Base-by-base conservation (phyloP, 2,797 vertebrate species). In the Labroides dimidiatus region DNA sequence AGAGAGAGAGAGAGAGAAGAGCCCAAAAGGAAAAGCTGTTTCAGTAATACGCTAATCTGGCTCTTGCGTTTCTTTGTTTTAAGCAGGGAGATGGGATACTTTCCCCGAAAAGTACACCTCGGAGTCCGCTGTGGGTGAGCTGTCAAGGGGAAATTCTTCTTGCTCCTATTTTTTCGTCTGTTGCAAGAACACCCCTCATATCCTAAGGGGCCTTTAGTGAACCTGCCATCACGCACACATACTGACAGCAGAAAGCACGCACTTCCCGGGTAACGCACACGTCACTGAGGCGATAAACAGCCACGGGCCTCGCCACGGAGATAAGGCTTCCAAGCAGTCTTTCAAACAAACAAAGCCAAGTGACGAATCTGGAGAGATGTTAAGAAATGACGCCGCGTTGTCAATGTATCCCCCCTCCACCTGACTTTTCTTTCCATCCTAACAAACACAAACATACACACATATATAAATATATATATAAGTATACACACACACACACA, bases 331-430 rank as follows among this genome's bases (percentile, higher is more conserved):
- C 80, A 59, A 87, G 84, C 85, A 85, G 88, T 85, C 85, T 62
- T 72, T 87, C 84, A 90, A 84, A 87, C 85, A 91, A 89, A 92
- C 85, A 91, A 85, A 87, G 81, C 72, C 69, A 74, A 73, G 78
- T 87, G 89, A 89, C 67, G 62, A 88, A 90, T 82, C 81, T 70
- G 54, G 68, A 51, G 75, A 52, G 75, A 88, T 77, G 77, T 75
- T 76, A 73, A 79, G 87, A 84, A 90, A 86, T 89, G 70, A 82
- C 74, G 70, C 74, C 27, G 77, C 78, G 66, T 63, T 82, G 71
- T 63, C 57, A 44, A 2, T 77, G 72, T 77, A 84, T 86, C 86
- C 82, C 86, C 82, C 81, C 79, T 85, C 75, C 74, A 47, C 45
- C 70, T 68, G 48, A 17, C 52, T 76, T 75, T 65, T 52, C 11